phyloP scores from a whole-genome alignment of 1,140 invertebrate species.

The Eupeodes corollae region DNA sequence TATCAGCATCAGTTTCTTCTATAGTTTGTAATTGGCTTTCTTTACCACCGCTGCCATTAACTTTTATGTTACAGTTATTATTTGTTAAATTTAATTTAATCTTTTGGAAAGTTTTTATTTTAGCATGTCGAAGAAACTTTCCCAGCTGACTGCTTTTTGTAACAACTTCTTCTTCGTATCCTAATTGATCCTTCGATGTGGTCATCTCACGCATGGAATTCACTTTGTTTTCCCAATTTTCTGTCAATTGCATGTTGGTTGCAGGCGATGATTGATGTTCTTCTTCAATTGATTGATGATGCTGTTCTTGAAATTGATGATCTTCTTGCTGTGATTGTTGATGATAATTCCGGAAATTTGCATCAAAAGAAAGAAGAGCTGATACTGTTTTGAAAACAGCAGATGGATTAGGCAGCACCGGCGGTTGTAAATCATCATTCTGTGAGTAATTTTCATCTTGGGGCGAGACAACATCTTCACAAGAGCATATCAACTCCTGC shows the following conservation, averaged over 20 bases:
- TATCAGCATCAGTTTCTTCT: neutral
- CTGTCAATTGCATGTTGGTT: neutral
- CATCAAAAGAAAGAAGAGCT: slow-evolving; percentile 31
- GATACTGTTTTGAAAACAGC: slow-evolving; percentile 29
- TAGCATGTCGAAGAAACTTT: slow-evolving; percentile 27
- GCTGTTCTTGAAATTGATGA: slow-evolving; percentile 14
- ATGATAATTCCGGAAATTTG: slow-evolving; percentile 28
- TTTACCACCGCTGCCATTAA: neutral
- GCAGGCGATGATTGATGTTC: neutral
- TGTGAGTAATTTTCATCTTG: slow-evolving; percentile 21
- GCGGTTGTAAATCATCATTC: slow-evolving; percentile 1
- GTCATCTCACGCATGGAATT: neutral
- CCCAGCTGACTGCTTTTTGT: slow-evolving; percentile 15
- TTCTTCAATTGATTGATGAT: neutral
- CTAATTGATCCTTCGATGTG: neutral
- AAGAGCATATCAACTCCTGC: slow-evolving; percentile 64
- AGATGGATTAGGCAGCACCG: slow-evolving; percentile 24
- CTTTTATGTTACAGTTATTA: neutral
- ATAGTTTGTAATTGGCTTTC: slow-evolving; percentile 8
- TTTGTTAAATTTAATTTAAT: slow-evolving; percentile 28
- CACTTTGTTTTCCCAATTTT: slow-evolving; percentile 1
- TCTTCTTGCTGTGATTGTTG: slow-evolving; percentile 18
- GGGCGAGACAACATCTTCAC: slow-evolving; percentile 53
- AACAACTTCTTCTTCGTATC: neutral
- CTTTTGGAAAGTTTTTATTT: slow-evolving; percentile 31